Conservation (phyloP, 2,888 invertebrate genomes). For the Conchocele bisecta region DNA sequence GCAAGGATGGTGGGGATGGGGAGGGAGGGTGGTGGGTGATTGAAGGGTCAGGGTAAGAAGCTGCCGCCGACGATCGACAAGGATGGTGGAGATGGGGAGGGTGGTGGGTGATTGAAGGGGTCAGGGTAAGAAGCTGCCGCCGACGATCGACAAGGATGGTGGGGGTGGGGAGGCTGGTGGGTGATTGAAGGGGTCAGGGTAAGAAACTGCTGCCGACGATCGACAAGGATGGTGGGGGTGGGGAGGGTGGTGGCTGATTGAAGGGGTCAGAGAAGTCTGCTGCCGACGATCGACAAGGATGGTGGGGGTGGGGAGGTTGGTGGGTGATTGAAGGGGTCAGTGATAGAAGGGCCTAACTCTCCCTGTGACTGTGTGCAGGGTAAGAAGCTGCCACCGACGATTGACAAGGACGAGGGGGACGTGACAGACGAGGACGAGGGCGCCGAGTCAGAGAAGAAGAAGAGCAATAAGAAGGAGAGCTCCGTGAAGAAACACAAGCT, state of each 20-base stretch:
- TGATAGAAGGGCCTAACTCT: too few relatives aligned
- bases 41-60: conserved; percentile 84
- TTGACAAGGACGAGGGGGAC: conserved; percentile 82
- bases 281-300: conserved; percentile 73
- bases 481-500: conserved; percentile 80
- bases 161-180: conserved; percentile 84
- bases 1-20: conserved; percentile 83
- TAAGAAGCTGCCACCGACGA: conserved; percentile 82
- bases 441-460: conserved; percentile 81
- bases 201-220: conserved; percentile 82
- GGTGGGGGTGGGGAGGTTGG: conserved; percentile 84
- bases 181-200: conserved; percentile 77
- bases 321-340: background rate
- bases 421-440: conserved; percentile 85
- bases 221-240: conserved; percentile 82
- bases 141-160: conserved; percentile 75
- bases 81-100: conserved; percentile 84
- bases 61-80: conserved; percentile 77
- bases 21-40: conserved; percentile 85
- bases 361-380: conserved; percentile 80
- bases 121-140: conserved; percentile 84
- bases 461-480: conserved; percentile 80
- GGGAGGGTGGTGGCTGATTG: too few relatives aligned
- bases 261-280: conserved; percentile 84
- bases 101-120: conserved; percentile 85